Evolutionary conservation across 2,888 invertebrate genomes (phyloP).

Genomic region (Hypomecis atomaria): DNA sequence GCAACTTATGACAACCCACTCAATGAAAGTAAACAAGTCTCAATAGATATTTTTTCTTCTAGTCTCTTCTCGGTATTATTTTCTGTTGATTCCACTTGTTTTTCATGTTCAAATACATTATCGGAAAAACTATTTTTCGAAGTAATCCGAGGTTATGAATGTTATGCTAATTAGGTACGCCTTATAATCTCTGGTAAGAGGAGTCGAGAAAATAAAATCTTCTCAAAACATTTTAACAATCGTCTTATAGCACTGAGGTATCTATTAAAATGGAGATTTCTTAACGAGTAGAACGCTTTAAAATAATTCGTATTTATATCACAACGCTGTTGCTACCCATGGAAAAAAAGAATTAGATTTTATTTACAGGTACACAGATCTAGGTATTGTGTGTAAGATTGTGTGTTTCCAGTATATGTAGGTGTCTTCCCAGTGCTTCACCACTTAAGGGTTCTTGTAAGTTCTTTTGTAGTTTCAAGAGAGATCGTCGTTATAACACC

Average conservation of each 20-base stretch:
- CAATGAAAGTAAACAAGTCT: too few species aligned
- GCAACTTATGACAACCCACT: too few species aligned
- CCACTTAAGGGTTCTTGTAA: slow-evolving; percentile 34
- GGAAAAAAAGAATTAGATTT: not conserved
- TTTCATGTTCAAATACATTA: not conserved
- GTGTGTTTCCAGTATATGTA: not conserved
- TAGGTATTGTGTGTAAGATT: not conserved
- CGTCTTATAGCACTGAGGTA: not conserved
- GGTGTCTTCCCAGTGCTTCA: slow-evolving; percentile 29
- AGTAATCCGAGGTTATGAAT: not conserved
- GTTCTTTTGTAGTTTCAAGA: slow-evolving; percentile 12
- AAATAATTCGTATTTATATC: slow-evolving; percentile 8
- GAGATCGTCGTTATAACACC: slow-evolving; percentile 8
- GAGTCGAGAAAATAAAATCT: slow-evolving; percentile 2
- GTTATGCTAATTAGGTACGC: not conserved
- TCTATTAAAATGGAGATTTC: slow-evolving; percentile 6
- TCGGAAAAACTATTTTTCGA: not conserved
- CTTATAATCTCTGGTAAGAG: not conserved
- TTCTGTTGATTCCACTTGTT: not conserved
- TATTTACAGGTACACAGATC: not conserved
- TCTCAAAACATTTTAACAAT: slow-evolving; percentile 1
- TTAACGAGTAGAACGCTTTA: slow-evolving; percentile 3
- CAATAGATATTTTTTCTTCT: too few species aligned
- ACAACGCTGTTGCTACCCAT: not conserved
- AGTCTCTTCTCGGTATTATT: too few species aligned